A percentile compares a stretch with the other conserved stretches of the same genome.
These are phyloP conservation scores for Zootermopsis nevadensis DNA, from an alignment of 2,888 invertebrate species.

Conservation along the genomic window DNA sequence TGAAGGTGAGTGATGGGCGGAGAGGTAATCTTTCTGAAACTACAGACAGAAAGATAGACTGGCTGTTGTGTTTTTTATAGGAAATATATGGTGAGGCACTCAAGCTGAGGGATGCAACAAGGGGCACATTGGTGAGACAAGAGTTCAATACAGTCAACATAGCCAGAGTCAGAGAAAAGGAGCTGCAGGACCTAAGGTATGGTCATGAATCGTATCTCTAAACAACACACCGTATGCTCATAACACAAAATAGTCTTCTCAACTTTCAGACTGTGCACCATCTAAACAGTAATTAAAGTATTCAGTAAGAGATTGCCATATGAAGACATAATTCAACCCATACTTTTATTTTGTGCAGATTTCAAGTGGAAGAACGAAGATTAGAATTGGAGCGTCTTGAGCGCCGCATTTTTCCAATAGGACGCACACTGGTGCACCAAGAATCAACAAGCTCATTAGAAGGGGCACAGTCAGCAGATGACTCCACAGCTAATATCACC, in stretches of 20 bases:
- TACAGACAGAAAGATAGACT: too few relatives aligned
- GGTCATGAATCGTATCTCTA: too few relatives aligned
- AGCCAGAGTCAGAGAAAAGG: conserved; percentile 71
- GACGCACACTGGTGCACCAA: conserved; percentile 66
- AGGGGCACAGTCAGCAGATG: conserved; percentile 58
- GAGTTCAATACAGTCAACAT: conserved; percentile 77
- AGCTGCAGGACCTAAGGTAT: conserved; percentile 63
- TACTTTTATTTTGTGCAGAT: neutral
- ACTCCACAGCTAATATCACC: conserved; percentile 61
- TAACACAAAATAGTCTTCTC: too few relatives aligned
- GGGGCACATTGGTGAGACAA: conserved; percentile 74
- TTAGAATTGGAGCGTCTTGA: conserved; percentile 81
- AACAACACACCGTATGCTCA: too few relatives aligned
- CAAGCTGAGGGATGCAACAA: conserved; percentile 76
- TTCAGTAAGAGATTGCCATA: too few relatives aligned
- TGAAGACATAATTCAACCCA: too few relatives aligned
- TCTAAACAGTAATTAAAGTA: too few relatives aligned
- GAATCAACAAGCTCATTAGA: conserved; percentile 68
- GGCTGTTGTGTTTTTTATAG: conserved; percentile 59
- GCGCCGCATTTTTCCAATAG: conserved; percentile 75
- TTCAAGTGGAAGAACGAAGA: conserved; percentile 77
- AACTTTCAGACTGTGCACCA: too few relatives aligned
- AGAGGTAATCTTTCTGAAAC: neutral
- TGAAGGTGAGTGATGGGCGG: conserved; percentile 69
- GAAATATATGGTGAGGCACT: conserved; percentile 80